phyloP scores from a whole-genome alignment of 2,797 vertebrate genomes.

The Danio kyathit region DNA sequence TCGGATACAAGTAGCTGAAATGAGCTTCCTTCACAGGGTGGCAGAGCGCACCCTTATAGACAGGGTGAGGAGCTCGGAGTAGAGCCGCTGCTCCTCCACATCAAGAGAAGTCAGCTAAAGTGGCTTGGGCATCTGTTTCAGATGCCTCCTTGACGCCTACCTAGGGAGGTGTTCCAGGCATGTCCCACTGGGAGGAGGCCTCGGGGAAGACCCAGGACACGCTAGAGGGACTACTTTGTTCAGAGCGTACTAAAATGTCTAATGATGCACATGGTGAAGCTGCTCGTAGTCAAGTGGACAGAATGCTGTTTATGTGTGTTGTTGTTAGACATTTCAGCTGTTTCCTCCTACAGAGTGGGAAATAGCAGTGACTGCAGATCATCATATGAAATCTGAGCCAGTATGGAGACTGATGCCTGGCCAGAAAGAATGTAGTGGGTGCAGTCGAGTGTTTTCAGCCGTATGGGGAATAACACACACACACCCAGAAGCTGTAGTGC shows the following conservation, averaged over 20 bases:
- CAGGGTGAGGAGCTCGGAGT: no score
- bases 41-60: no score
- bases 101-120: no score
- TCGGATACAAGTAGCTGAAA: no score
- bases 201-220: no score
- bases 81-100: no score
- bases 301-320: slow-evolving; percentile 2
- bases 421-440: slow-evolving; percentile 57
- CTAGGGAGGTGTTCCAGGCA: no score
- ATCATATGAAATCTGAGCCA: slow-evolving; percentile 50
- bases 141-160: no score
- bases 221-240: no score
- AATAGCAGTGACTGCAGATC: slow-evolving; percentile 47
- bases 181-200: no score
- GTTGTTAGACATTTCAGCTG: slow-evolving; percentile 26
- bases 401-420: slow-evolving; percentile 36
- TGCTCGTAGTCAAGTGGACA: neutral
- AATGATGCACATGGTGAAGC: neutral
- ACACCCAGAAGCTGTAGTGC: neutral
- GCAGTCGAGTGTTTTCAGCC: slow-evolving; percentile 33
- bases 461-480: slow-evolving; percentile 48
- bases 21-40: no score
- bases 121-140: no score
- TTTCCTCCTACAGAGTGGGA: slow-evolving; percentile 41
- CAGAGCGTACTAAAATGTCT: neutral